Conservation (phyloP, 1,140 invertebrate genomes). For the Paraescarpia echinospica region DNA sequence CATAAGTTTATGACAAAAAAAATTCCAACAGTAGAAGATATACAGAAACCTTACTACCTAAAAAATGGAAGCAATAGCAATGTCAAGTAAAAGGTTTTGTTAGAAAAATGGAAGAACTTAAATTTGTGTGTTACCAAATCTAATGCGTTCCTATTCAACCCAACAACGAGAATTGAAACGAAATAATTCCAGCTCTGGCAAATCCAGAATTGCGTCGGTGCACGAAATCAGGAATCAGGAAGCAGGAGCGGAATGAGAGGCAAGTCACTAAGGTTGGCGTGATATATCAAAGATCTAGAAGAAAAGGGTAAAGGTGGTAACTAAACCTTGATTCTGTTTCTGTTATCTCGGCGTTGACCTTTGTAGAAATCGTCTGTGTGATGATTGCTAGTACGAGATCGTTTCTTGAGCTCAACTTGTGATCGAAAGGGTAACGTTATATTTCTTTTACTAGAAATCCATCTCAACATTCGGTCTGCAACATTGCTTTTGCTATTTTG, state of each 20-base stretch:
- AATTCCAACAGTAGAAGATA: too few relatives aligned
- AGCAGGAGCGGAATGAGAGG: neutral
- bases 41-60: too few relatives aligned
- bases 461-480: too few relatives aligned
- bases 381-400: neutral
- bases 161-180: too few relatives aligned
- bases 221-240: neutral
- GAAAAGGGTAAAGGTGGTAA: neutral
- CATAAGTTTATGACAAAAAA: too few relatives aligned
- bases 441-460: too few relatives aligned
- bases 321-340: neutral
- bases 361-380: neutral
- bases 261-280: neutral
- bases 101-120: too few relatives aligned
- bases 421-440: neutral
- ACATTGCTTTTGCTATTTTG: too few relatives aligned
- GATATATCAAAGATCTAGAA: neutral
- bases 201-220: neutral
- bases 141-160: too few relatives aligned
- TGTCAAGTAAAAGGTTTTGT: too few relatives aligned
- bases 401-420: neutral
- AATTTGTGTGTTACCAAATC: too few relatives aligned
- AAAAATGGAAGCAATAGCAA: too few relatives aligned
- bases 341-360: neutral
- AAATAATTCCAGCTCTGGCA: neutral